These are phyloP conservation scores for Tolypeutes matacus DNA, from an alignment of 2,797 vertebrate genomes.

Conservation along the genomic window DNA sequence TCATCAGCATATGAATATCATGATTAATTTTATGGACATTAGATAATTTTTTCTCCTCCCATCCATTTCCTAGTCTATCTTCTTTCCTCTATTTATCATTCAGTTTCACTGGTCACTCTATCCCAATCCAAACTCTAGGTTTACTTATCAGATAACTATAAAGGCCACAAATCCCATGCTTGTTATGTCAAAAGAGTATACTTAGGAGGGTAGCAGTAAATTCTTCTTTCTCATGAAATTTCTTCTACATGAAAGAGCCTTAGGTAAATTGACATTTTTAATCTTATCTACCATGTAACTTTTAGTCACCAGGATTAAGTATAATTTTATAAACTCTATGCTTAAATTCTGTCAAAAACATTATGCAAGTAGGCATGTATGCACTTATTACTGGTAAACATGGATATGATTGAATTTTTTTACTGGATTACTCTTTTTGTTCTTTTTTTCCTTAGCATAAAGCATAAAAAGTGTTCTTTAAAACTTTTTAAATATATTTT, in stretches of 20 bases:
- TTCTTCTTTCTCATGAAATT: not conserved
- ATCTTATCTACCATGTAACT: not conserved
- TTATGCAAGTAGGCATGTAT: not conserved
- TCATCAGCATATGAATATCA: not conserved
- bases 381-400: not conserved
- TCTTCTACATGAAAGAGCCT: not conserved
- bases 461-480: not conserved
- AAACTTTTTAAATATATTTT: not conserved
- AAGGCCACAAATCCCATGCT: not conserved
- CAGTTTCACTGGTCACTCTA: not conserved
- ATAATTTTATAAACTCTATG: not conserved
- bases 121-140: not conserved
- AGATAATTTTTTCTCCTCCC: not conserved
- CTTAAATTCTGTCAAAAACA: not conserved
- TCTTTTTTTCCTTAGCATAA: not conserved
- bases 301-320: not conserved
- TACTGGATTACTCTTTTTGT: not conserved
- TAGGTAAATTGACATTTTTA: not conserved
- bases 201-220: not conserved
- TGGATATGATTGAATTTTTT: not conserved
- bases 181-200: not conserved
- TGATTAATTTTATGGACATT: not conserved
- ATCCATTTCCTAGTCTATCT: not conserved
- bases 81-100: not conserved
- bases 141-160: not conserved